Base-by-base conservation (phyloP, 2,888 invertebrate species). In the Mesopsocus fuscifrons region DNA sequence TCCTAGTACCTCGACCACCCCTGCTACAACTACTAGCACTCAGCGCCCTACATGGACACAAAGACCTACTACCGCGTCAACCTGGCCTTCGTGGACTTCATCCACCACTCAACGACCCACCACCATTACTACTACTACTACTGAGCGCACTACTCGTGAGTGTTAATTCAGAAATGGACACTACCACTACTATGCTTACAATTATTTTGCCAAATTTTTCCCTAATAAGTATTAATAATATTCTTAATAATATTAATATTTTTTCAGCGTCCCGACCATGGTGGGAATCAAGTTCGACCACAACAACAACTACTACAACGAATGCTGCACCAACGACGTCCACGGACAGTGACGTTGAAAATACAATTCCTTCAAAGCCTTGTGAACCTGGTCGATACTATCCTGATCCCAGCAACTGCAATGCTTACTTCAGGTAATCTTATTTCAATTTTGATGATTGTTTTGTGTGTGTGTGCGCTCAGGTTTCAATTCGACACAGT, bases 371-470 rank as follows among this genome's bases (percentile, higher is more conserved):
- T 3, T 22, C 20, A 21, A 34, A 33, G 21, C 50, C 58, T 2
- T 71, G 70, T 45, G 54, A 52, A 42, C 51, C 57, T 2, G 68
- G 68, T 1, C 59, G 66, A 47, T 67, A 69, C 64, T 49, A 53
- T 35, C 62, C 74, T 0, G 78, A 82, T 45, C 67, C 72, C 0
- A 61, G 59, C 1, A 77, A 81, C 53, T 88, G 88, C 54, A 75
- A 72, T 44, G 70, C 74, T 1, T 88, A 82, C 57, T 73, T 76
- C 50, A 72, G 81, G 26, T 26, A 11, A 26, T n/a, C n/a, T n/a
- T n/a, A n/a, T n/a, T n/a, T n/a, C n/a, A n/a, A n/a, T n/a, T n/a
- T n/a, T n/a, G n/a, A n/a, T n/a, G n/a, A n/a, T n/a, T n/a, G n/a
- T n/a, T n/a, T n/a, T n/a, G n/a, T n/a, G n/a, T n/a, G n/a, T n/a